Evolutionary conservation across 2,113 vertebrate genomes (phyloP), one percentile per base, ranked within the genome.

Genomic region (Myotis davidii): DNA sequence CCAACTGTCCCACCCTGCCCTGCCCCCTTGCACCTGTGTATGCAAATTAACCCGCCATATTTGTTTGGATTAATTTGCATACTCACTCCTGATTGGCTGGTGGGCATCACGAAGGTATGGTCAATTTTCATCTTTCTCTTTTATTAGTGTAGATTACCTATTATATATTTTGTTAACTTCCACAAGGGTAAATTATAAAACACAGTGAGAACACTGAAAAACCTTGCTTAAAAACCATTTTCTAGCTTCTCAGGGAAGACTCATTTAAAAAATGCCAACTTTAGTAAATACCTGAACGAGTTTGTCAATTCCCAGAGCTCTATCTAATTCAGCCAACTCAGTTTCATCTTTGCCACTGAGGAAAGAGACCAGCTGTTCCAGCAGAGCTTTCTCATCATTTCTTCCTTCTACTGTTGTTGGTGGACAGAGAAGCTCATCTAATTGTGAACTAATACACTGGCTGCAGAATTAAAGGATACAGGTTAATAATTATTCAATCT

Each of bases 321-420:
- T 98, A 97, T 99, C 99, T 94, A 99, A 98, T 96, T 99, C 99
- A 0, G 99, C 99, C 94, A 99, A 98, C 94, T 99, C 99, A 0
- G 99, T 99, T 98, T 99, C 99, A 7, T 99, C 99, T n/a, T 99
- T 99, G 93, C 99, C 99, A n/a, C 99, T 99, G 95, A 99, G 99
- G 98, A 99, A 99, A 96, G 99, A 99, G 23, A 99, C 99, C 9
- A 99, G 99, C 98, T 99, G 99, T 92, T 99, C 99, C 0, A 99
- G 97, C 78, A 99, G 98, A 61, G 99, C 99, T 72, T 99, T 99
- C 98, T 99, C 99, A 2, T 99, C 99, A 4, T 98, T 99, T 18
- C 99, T 99, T 42, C 98, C 99, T 97, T 99, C 99, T 0, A 98
- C 98, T 3, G 99, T 99, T 85, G 99, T 99, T 77, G 99, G 99